phyloP scores from a whole-genome alignment of 2,113 vertebrate genomes.

The Ramphastos sulfuratus region DNA sequence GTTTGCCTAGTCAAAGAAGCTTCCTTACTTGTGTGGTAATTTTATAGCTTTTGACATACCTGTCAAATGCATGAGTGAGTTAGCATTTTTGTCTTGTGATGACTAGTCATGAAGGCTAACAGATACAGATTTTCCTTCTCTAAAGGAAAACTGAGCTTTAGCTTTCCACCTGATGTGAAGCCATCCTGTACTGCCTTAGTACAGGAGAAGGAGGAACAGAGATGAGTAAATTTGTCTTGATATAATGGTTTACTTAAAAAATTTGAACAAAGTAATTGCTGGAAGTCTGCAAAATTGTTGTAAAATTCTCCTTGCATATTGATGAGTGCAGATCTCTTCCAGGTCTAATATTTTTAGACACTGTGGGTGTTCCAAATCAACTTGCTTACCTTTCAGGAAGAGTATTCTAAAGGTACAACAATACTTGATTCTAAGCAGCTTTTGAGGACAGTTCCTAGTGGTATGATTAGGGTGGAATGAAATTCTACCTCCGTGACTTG shows the following conservation, averaged over 20 bases:
- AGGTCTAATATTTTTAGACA: neutral
- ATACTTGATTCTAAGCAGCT: neutral
- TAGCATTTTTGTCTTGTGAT: neutral
- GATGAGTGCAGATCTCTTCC: neutral
- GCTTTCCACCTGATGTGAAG: neutral
- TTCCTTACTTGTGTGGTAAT: neutral
- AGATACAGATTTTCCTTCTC: neutral
- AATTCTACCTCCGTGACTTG: neutral
- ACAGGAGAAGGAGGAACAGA: neutral
- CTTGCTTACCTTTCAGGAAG: neutral
- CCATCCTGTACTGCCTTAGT: neutral
- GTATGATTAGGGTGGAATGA: neutral
- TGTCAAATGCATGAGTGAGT: neutral
- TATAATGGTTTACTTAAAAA: neutral
- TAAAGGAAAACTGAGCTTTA: neutral
- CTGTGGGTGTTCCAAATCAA: neutral
- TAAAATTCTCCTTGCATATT: neutral
- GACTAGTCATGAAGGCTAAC: neutral
- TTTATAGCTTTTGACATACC: neutral
- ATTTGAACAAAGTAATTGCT: neutral
- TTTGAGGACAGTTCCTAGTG: neutral
- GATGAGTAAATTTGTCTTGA: neutral
- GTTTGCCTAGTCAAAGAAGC: neutral
- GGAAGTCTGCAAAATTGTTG: neutral
- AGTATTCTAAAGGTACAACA: neutral